A percentile compares a stretch with the other conserved stretches of the same genome.
These are phyloP conservation scores for Cantharis flavilabris DNA, from an alignment of 2,888 invertebrate species.

Conservation along the genomic window DNA sequence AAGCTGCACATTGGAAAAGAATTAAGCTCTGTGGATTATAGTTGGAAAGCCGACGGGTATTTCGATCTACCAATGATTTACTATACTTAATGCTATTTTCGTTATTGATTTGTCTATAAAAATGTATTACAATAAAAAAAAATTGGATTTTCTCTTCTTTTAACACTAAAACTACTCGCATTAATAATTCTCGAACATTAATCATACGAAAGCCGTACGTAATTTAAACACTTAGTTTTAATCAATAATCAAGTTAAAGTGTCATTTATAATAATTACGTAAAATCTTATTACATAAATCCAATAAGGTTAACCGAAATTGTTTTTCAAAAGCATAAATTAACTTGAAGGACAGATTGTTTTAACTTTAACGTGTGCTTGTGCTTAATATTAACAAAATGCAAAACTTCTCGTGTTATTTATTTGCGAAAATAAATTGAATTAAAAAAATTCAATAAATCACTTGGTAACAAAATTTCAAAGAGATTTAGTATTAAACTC, in stretches of 20 bases:
- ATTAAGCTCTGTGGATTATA: slow-evolving; percentile 44
- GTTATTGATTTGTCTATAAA: slow-evolving; percentile 3
- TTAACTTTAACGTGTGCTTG: not conserved
- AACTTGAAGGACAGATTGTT: not conserved
- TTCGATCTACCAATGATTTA: slow-evolving; percentile 38
- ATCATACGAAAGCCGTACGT: not conserved
- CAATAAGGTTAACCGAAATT: not conserved
- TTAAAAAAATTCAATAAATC: slow-evolving; percentile 41
- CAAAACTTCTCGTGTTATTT: slow-evolving; percentile 19
- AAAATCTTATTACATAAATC: not conserved
- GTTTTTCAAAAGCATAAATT: not conserved
- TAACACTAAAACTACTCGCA: not conserved
- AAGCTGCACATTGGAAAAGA: slow-evolving; percentile 44
- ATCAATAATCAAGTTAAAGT: not conserved
- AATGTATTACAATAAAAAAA: not conserved
- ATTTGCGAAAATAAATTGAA: slow-evolving; percentile 33
- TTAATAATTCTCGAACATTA: not conserved
- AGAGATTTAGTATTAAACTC: slow-evolving; percentile 42
- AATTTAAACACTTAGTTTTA: slow-evolving; percentile 3
- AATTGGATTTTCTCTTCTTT: not conserved
- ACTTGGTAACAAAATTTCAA: slow-evolving; percentile 43
- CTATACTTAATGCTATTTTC: slow-evolving; percentile 22
- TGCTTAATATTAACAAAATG: not conserved
- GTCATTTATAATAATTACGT: not conserved
- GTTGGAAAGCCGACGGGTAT: slow-evolving; percentile 48